phyloP scores from a whole-genome alignment of 2,888 invertebrate species.

The Melangyna quadrimaculata region DNA sequence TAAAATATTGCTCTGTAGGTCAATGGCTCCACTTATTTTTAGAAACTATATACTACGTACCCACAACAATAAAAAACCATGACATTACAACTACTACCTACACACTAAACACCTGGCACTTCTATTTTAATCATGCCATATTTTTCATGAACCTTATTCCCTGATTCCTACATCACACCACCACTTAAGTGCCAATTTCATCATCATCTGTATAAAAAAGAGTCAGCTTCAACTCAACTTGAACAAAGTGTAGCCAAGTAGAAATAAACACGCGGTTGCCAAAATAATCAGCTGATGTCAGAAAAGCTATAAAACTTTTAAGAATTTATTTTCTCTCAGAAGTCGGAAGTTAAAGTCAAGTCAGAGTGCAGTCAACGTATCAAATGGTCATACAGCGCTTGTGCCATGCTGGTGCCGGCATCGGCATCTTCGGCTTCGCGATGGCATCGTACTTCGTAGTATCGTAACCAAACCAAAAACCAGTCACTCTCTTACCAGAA shows the following conservation, averaged over 20 bases:
- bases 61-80: neutral
- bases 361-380: neutral
- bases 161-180: neutral
- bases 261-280: slow-evolving; percentile 21
- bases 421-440: neutral
- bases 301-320: neutral
- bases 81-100: neutral
- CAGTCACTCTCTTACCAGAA: slow-evolving; percentile 11
- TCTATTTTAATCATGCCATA: slow-evolving; percentile 5
- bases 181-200: neutral
- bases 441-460: neutral
- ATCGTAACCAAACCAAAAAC: neutral
- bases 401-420: slow-evolving; percentile 3
- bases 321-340: neutral
- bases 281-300: slow-evolving; percentile 22
- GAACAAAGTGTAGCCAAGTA: neutral
- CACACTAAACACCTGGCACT: slow-evolving; percentile 11
- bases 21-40: slow-evolving; percentile 10
- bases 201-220: neutral
- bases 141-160: neutral
- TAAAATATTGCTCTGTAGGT: slow-evolving; percentile 7
- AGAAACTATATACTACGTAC: neutral
- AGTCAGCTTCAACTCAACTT: neutral
- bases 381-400: neutral
- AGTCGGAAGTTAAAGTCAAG: neutral